These are phyloP conservation scores for Scotopteryx bipunctaria DNA, from an alignment of 2,888 invertebrate species.

Conservation along the genomic window DNA sequence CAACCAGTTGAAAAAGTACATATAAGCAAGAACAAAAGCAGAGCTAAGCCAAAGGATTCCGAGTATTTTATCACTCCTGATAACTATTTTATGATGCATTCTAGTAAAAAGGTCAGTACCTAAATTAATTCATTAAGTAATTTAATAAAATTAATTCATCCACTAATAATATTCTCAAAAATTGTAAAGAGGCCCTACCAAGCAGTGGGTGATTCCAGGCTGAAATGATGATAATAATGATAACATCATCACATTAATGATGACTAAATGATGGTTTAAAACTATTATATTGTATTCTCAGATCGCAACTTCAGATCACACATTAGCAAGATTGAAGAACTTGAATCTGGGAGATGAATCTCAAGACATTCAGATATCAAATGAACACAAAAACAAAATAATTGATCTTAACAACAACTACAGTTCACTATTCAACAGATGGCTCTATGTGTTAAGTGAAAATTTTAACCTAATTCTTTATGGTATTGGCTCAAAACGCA, in stretches of 20 bases:
- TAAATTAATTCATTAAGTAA: no score
- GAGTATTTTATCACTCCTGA: conserved; percentile 87
- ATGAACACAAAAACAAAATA: conserved; percentile 84
- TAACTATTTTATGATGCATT: conserved; percentile 86
- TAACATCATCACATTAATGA: no score
- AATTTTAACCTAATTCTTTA: conserved; percentile 93
- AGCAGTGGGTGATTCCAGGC: no score
- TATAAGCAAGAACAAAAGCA: conserved; percentile 48
- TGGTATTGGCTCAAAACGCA: conserved; percentile 95
- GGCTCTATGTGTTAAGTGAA: conserved; percentile 90
- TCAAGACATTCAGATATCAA: conserved; percentile 84
- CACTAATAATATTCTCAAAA: no score
- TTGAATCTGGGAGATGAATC: conserved; percentile 84
- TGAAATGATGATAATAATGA: no score
- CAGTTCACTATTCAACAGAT: conserved; percentile 85
- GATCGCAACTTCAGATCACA: conserved; percentile 90
- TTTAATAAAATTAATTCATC: no score
- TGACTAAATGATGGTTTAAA: no score
- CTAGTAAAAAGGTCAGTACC: conserved; percentile 79
- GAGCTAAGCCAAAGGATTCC: conserved; percentile 59
- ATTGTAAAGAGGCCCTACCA: no score
- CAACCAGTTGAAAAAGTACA: conserved; percentile 54
- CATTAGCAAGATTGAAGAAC: conserved; percentile 88
- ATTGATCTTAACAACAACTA: conserved; percentile 82
- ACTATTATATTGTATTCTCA: conserved; percentile 36